These are phyloP conservation scores for Bactericera cockerelli DNA, from an alignment of 1,140 invertebrate species.

Conservation along the genomic window DNA sequence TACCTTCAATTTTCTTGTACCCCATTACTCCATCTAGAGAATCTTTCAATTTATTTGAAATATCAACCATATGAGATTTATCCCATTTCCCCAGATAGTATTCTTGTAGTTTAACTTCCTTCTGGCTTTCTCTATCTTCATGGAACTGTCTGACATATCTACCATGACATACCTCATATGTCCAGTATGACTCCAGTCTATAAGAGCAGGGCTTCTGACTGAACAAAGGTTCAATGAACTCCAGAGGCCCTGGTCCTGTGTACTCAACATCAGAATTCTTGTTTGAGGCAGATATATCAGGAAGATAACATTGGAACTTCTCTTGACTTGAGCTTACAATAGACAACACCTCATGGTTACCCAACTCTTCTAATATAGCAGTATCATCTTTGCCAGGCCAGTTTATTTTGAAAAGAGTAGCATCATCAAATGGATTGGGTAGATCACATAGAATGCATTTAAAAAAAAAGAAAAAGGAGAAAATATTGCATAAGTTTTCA, in stretches of 20 bases:
- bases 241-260: slow-evolving; percentile 44
- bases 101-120: slow-evolving; percentile 54
- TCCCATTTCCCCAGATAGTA: slow-evolving; percentile 65
- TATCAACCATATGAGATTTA: slow-evolving; percentile 31
- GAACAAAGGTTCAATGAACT: slow-evolving; percentile 60
- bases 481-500: no score
- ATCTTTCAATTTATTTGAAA: slow-evolving; percentile 26
- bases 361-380: slow-evolving; percentile 32
- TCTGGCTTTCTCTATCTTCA: slow-evolving; percentile 79
- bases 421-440: slow-evolving; percentile 59
- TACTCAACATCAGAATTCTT: slow-evolving; percentile 24
- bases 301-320: slow-evolving; percentile 35
- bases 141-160: slow-evolving; percentile 82
- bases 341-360: slow-evolving; percentile 31
- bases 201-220: slow-evolving; percentile 60
- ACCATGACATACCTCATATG: slow-evolving; percentile 93
- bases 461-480: no score
- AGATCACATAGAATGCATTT: background rate
- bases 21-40: slow-evolving; percentile 25
- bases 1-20: slow-evolving; percentile 65
- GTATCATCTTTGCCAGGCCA: slow-evolving; percentile 46
- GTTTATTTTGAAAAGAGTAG: slow-evolving; percentile 60
- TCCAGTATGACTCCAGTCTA: slow-evolving; percentile 88
- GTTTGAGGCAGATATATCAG: slow-evolving; percentile 5
- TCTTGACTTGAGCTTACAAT: slow-evolving; percentile 50